A percentile compares a stretch with the other conserved stretches of the same genome.
phyloP scores from a whole-genome alignment of 2,888 invertebrate genomes.

The Apoda limacodes region DNA sequence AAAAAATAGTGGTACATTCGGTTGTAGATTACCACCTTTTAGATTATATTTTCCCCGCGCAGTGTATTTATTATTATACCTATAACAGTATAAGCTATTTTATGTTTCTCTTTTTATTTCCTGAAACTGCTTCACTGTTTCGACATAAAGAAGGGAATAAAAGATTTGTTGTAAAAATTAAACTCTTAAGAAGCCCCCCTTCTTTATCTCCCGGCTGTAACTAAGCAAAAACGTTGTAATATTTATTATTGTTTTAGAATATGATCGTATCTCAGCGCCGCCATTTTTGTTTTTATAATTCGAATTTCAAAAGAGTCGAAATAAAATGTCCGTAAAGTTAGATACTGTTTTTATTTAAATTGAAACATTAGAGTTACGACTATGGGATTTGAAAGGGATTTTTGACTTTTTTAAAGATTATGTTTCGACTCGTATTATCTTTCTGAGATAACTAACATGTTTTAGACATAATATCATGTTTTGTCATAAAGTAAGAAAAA shows the following conservation, averaged over 20 bases:
- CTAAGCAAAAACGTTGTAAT: constrained; percentile 32
- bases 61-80: constrained; percentile 39
- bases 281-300: constrained; percentile 47
- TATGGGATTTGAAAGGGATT: too few species aligned
- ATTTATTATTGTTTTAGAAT: constrained; percentile 51
- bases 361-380: constrained; percentile 20
- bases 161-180: constrained; percentile 63
- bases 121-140: constrained; percentile 46
- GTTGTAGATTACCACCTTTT: too few species aligned
- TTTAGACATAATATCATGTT: too few species aligned
- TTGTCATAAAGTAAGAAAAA: too few species aligned
- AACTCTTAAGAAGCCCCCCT: constrained; percentile 52
- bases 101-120: constrained; percentile 47
- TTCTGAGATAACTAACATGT: too few species aligned
- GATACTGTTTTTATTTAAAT: constrained; percentile 31
- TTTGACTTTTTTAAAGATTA: too few species aligned
- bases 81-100: constrained; percentile 47
- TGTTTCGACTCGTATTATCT: too few species aligned
- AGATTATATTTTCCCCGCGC: too few species aligned
- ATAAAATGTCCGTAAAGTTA: constrained; percentile 36
- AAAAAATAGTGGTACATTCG: too few species aligned
- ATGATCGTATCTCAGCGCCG: constrained; percentile 30
- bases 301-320: constrained; percentile 41
- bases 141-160: constrained; percentile 50
- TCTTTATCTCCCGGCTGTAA: constrained; percentile 32